These are phyloP conservation scores for Clarias laeviceps DNA, from an alignment of 2,797 vertebrate genomes.

Conservation along the genomic window DNA sequence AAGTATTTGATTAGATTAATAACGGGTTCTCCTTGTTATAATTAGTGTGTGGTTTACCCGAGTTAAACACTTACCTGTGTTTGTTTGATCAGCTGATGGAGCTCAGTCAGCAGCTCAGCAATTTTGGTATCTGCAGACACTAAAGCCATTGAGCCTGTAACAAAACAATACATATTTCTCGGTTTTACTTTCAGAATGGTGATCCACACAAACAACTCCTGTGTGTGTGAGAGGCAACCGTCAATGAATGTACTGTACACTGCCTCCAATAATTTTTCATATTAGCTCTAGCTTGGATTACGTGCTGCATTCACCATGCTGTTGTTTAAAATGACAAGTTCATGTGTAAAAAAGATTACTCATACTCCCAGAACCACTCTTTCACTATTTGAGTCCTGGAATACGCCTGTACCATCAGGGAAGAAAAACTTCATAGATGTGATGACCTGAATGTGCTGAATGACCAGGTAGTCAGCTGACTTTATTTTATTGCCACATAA, in stretches of 20 bases:
- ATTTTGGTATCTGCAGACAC: conserved; percentile 90
- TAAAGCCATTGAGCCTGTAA: conserved; percentile 70
- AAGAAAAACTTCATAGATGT: no score
- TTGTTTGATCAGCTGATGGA: conserved; percentile 91
- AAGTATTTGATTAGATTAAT: not conserved
- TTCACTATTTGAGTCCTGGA: no score
- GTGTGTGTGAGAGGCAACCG: not conserved
- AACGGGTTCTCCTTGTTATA: not conserved
- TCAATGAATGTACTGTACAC: not conserved
- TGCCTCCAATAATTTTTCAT: no score
- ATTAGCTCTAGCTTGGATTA: no score
- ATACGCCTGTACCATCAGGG: no score
- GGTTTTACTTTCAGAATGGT: not conserved
- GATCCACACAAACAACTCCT: not conserved
- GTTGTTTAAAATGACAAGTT: no score
- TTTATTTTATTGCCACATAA: no score
- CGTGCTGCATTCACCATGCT: no score
- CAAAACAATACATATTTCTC: conserved; percentile 10
- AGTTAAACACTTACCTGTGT: conserved; percentile 77
- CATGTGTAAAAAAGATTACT: no score
- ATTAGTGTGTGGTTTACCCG: not conserved
- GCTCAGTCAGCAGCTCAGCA: conserved; percentile 84
- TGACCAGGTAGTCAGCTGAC: no score
- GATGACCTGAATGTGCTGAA: no score
- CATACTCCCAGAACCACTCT: no score